phyloP scores from a whole-genome alignment of 2,113 vertebrate genomes.

The Erythrolamprus reginae region DNA sequence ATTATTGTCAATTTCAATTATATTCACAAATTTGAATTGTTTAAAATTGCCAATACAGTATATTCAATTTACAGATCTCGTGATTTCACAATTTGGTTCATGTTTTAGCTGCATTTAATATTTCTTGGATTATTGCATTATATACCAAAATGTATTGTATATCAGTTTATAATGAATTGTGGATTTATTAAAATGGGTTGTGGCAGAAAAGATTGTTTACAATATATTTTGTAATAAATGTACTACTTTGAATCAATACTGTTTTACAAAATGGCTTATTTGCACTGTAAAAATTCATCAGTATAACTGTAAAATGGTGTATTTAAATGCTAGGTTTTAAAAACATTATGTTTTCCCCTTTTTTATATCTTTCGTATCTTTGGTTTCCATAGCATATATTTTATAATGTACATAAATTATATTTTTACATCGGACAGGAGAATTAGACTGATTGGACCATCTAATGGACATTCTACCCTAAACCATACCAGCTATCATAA shows the following conservation, averaged over 20 bases:
- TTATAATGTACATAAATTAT: background rate
- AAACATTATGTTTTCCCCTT: background rate
- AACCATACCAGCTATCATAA: too few relatives aligned
- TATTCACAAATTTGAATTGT: background rate
- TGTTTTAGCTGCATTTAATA: background rate
- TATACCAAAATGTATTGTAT: background rate
- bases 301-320: background rate
- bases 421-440: too few relatives aligned
- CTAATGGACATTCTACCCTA: too few relatives aligned
- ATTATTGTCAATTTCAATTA: background rate
- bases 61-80: background rate
- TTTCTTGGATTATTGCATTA: background rate
- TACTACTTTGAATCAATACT: background rate
- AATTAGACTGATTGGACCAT: too few relatives aligned
- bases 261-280: background rate
- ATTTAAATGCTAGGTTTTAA: background rate
- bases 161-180: background rate
- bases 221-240: background rate
- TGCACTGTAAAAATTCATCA: background rate
- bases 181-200: background rate
- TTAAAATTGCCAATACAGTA: background rate
- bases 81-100: background rate
- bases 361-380: background rate
- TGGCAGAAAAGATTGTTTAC: background rate
- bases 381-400: background rate